Evolutionary conservation across 2,797 vertebrate genomes (phyloP), one percentile per base, ranked within the genome.

Genomic region (Syngnathus rostellatus): DNA sequence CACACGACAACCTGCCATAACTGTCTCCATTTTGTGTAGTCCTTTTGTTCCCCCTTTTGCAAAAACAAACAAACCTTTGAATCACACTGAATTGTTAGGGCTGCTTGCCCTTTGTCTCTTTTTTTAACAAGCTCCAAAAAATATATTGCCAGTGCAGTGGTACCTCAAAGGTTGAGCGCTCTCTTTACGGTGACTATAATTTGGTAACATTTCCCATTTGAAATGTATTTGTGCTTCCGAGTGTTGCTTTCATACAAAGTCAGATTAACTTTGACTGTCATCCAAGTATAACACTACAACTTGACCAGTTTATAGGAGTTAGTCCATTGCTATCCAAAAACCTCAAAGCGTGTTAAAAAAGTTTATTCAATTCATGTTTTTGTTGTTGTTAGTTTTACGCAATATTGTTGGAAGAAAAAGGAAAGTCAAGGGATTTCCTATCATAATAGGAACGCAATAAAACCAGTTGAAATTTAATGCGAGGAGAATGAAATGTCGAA

Each of bases 1-100:
- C 79, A 80, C 85, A 85, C 81, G 85, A 81, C 87, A 85, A 83
- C 85, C 85, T 86, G 77, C 82, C 88, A 89, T 88, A 83, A 86
- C 79, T 82, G 87, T 90, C 85, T 86, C 85, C 85, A 85, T 88
- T 86, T 84, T 90, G 88, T 90, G 84, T 87, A 88, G 85, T 85
- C 84, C 82, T 86, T 87, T 87, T 85, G 85, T 89, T 87, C 81
- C 60, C 83, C 86, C 82, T 72, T 31, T 64, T 54, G 48, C 50
- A 64, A 64, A 63, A 21, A 46, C 8, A 60, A 62, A 38, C 10
- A 50, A 81, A 86, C 83, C 85, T 87, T 79, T 23, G 85, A 90
- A 89, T 87, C 87, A 85, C 87, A 88, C 89, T 88, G 87, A 89
- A 87, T 80, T 77, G 64, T 82, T 77, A 69, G 85, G 86, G 77